phyloP scores from a whole-genome alignment of 2,888 invertebrate genomes.

The Phalera bucephala region DNA sequence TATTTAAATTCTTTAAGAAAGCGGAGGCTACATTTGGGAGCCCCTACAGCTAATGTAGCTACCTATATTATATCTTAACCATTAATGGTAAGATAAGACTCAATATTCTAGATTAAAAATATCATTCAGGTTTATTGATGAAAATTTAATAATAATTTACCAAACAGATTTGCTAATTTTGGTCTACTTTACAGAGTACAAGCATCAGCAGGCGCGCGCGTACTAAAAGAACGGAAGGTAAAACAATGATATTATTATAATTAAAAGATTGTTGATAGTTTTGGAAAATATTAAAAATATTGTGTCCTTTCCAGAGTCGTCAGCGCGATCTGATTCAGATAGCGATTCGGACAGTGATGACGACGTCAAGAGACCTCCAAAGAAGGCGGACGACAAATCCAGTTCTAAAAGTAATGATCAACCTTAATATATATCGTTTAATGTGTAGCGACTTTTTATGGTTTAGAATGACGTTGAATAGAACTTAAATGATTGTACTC shows the following conservation, averaged over 20 bases:
- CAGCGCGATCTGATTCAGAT: constrained; percentile 71
- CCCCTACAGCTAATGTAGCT: too few species aligned
- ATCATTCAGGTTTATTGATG: too few species aligned
- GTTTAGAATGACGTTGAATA: too few species aligned
- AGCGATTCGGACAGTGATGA: constrained; percentile 81
- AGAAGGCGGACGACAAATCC: constrained; percentile 67
- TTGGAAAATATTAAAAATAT: constrained; percentile 1
- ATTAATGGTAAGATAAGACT: too few species aligned
- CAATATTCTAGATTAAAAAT: too few species aligned
- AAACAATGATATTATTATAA: constrained; percentile 1
- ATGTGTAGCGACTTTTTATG: background rate
- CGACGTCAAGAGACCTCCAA: constrained; percentile 66
- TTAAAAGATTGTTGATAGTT: background rate
- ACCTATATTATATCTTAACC: too few species aligned
- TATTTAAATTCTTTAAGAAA: too few species aligned
- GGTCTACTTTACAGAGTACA: constrained; percentile 69
- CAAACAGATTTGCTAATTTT: too few species aligned
- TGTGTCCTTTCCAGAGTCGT: constrained; percentile 54
- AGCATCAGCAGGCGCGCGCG: constrained; percentile 66
- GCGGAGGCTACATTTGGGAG: too few species aligned
- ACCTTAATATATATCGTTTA: background rate
- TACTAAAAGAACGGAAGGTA: constrained; percentile 71
- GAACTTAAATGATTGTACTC: too few species aligned
- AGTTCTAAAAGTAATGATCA: constrained; percentile 54
- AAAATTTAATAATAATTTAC: too few species aligned